Evolutionary conservation across 2,113 vertebrate species (phyloP).

Genomic region (Istiophorus platypterus): DNA sequence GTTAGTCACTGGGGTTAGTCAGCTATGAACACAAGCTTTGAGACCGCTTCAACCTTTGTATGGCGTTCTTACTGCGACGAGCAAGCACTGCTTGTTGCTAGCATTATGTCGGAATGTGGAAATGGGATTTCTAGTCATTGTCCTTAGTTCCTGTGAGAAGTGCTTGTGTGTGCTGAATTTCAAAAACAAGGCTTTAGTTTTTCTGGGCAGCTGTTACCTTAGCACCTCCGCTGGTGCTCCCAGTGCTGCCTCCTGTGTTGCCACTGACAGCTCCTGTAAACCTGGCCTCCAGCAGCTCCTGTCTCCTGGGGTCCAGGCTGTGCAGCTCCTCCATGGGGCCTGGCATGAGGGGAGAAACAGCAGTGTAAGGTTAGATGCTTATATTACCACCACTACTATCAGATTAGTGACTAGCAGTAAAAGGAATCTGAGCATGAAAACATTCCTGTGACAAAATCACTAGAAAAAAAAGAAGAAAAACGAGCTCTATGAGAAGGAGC

Average conservation of each 20-base stretch:
- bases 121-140: not conserved
- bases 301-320: slow-evolving; percentile 97
- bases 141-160: not conserved
- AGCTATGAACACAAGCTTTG: not conserved
- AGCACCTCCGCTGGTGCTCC: slow-evolving; percentile 95
- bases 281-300: slow-evolving; percentile 97
- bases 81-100: not conserved
- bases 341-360: slow-evolving; percentile 47
- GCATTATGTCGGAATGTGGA: not conserved
- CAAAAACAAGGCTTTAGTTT: slow-evolving; percentile 8
- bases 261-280: slow-evolving; percentile 97
- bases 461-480: slow-evolving; percentile 30
- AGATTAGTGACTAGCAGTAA: not conserved
- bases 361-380: slow-evolving; percentile 1
- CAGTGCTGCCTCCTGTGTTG: slow-evolving; percentile 95
- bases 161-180: not conserved
- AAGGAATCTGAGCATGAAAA: not conserved
- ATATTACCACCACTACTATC: not conserved
- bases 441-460: not conserved
- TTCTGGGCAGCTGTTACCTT: slow-evolving; percentile 85
- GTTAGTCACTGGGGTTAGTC: slow-evolving; percentile 30
- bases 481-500: slow-evolving; percentile 10
- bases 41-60: not conserved
- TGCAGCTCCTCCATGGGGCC: slow-evolving; percentile 99
- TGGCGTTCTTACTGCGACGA: not conserved